Evolutionary conservation across 2,113 vertebrate species (phyloP).

Genomic region (Montifringilla adamsi): DNA sequence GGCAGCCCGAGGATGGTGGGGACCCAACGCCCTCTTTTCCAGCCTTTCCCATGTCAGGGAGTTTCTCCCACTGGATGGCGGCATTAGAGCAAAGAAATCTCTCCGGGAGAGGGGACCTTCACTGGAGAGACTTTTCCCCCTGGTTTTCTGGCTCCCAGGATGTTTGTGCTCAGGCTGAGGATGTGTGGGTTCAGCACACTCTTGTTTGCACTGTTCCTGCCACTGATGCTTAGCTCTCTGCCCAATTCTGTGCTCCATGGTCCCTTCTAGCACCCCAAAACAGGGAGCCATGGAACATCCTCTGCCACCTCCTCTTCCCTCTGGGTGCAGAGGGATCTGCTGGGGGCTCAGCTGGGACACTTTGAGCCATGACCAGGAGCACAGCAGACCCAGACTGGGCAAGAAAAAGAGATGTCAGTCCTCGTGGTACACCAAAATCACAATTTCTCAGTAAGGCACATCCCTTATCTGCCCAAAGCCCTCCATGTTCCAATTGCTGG

Average conservation of each 20-base stretch:
- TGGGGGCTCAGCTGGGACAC: not conserved
- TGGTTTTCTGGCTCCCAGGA: accelerated
- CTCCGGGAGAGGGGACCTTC: not conserved
- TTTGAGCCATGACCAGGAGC: not conserved
- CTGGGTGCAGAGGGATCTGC: not conserved
- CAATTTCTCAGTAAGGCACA: not conserved
- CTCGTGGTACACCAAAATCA: not conserved
- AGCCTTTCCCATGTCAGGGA: not conserved
- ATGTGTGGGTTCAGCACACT: accelerated
- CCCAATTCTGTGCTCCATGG: not conserved
- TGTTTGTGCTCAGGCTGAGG: not conserved
- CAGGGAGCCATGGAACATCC: accelerated
- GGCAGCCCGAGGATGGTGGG: not conserved
- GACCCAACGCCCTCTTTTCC: not conserved
- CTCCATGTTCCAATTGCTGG: not conserved
- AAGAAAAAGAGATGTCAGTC: not conserved
- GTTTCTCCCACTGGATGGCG: slow-evolving; percentile 56
- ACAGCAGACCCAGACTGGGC: not conserved
- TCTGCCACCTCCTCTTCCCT: not conserved
- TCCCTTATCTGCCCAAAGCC: not conserved
- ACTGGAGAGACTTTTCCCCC: not conserved
- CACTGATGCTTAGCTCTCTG: accelerated
- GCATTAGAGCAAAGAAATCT: not conserved
- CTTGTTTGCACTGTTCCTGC: not conserved
- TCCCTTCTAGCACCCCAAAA: not conserved